Evolutionary conservation across 1,140 invertebrate species (phyloP).

Genomic region (Mercenaria mercenaria): DNA sequence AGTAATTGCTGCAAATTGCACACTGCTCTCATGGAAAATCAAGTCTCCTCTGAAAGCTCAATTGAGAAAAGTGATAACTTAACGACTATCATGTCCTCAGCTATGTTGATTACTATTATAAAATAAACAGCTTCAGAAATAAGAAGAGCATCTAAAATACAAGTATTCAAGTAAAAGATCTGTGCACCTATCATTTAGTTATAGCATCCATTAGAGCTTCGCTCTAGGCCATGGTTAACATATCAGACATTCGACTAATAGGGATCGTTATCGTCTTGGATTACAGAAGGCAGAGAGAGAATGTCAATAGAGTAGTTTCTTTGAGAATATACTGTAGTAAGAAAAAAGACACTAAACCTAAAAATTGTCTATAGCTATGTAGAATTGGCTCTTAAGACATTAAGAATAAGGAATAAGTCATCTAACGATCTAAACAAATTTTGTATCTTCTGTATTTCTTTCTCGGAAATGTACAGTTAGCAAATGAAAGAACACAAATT

Average conservation of each 20-base stretch:
- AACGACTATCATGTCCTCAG: slow-evolving; percentile 43
- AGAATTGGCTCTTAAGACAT: too few species aligned
- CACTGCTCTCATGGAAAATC: not conserved
- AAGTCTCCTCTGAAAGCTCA: slow-evolving; percentile 20
- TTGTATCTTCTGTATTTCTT: too few species aligned
- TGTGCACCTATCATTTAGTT: slow-evolving; percentile 58
- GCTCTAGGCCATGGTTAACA: slow-evolving; percentile 37
- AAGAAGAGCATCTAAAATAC: slow-evolving; percentile 61
- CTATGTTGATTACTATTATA: slow-evolving; percentile 65
- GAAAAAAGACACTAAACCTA: too few species aligned
- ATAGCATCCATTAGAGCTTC: slow-evolving; percentile 57
- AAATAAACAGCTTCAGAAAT: not conserved
- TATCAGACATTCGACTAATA: slow-evolving; percentile 8
- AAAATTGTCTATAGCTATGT: too few species aligned
- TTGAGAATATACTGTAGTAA: too few species aligned
- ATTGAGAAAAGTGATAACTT: slow-evolving; percentile 54
- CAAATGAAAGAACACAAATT: too few species aligned
- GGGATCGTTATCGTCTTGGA: slow-evolving; percentile 1
- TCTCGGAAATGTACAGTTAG: too few species aligned
- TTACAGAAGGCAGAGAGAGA: not conserved
- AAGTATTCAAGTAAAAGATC: slow-evolving; percentile 3
- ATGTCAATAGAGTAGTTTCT: not conserved
- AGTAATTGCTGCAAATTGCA: slow-evolving; percentile 66
- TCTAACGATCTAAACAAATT: too few species aligned
- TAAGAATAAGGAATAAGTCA: too few species aligned